Base-by-base conservation (phyloP, 2,113 vertebrate species). In the Campylorhamphus procurvoides region DNA sequence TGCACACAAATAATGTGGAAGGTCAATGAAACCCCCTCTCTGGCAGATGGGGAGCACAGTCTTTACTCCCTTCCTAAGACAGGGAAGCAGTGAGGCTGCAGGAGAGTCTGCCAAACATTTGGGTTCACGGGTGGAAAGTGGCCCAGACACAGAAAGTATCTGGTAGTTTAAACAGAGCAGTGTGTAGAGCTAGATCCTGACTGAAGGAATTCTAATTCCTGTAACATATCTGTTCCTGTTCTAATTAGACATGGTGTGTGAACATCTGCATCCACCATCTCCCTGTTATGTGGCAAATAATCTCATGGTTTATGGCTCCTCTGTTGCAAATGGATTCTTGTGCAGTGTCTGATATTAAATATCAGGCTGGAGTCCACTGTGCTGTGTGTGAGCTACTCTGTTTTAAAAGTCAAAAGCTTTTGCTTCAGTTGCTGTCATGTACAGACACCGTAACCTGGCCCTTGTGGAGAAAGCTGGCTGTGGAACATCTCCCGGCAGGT, bases 391-490 rank as follows among this genome's bases (percentile, higher is more conserved):
- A 93, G 82, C 71, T 77, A 80, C 33, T 94, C 82, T 85, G 28
- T 80, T 96, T 88, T 85, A 96, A 91, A 94, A 90, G 94, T 88
- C 93, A 92, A 96, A 96, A 83, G 93, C 90, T 93, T 96, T 90
- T 80, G 59, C 92, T 96, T 83, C 75, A 86, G 82, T 59, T 77
- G 91, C 94, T 90, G 87, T 92, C 94, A 64, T 49, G 85, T 77
- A 80, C 75, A 85, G 92, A 84, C 79, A 84, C 93, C 90, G 87
- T 93, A 94, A 83, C 79, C 92, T 52, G 87, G 87, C 93, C 86
- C 94, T 96, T 92, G 93, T 78, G 79, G 95, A 95, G 96, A 86
- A 83, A 93, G 92, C 93, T 95, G 93, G 72, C 92, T 92, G 90
- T 94, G 94, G 95, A 96, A 93, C 92, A 88, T 96, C 94, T 96